A percentile compares a stretch with the other conserved stretches of the same genome.
Conservation (phyloP, 1,140 invertebrate genomes). For the Euura saliciscinereae region DNA sequence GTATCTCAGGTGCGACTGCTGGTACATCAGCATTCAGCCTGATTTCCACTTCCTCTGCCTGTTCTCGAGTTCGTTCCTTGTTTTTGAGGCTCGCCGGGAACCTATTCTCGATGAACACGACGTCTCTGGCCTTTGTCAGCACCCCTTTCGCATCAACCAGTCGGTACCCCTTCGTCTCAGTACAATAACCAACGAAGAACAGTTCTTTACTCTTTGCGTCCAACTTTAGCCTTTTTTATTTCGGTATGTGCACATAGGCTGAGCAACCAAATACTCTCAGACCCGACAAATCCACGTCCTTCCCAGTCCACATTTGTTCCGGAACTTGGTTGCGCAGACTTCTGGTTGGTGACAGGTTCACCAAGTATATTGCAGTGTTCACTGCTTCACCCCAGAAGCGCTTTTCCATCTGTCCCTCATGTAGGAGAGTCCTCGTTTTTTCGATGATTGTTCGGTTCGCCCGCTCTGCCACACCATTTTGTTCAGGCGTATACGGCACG, state of each 20-base stretch:
- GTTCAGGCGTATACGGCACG: constrained; percentile 47
- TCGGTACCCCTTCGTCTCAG: background rate
- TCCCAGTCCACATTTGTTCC: background rate
- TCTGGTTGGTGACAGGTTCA: background rate
- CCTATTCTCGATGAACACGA: background rate
- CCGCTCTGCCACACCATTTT: constrained; percentile 52
- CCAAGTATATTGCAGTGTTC: background rate
- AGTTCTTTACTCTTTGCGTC: background rate
- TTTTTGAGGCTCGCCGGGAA: background rate
- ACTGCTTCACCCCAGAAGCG: constrained; percentile 37
- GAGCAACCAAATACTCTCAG: background rate
- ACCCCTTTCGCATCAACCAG: background rate
- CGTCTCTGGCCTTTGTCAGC: background rate
- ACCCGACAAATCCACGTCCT: background rate
- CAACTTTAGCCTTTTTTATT: background rate
- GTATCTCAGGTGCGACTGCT: background rate
- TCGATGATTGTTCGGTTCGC: constrained; percentile 25
- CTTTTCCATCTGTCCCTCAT: constrained; percentile 12
- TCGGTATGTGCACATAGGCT: background rate
- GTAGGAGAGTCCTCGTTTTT: constrained; percentile 14
- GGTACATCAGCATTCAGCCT: too few species aligned
- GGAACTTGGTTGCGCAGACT: background rate
- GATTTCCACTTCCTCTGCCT: background rate
- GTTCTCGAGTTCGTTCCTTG: background rate
- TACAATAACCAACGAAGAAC: background rate